phyloP scores from a whole-genome alignment of 2,888 invertebrate species.

The Diplolepis rosae region DNA sequence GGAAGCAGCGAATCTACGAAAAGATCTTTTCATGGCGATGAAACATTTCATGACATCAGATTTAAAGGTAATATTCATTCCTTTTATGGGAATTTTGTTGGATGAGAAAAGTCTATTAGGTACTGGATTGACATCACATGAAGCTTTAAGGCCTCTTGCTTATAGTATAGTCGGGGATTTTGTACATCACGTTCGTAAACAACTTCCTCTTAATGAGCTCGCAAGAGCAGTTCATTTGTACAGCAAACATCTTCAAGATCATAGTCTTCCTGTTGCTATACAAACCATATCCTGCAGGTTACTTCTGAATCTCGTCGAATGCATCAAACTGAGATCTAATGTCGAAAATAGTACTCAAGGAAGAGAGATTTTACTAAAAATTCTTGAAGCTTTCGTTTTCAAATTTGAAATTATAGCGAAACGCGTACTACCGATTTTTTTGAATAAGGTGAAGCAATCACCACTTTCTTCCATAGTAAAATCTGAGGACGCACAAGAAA shows the following conservation, averaged over 20 bases:
- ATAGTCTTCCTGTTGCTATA: slow-evolving; percentile 92
- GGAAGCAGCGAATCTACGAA: slow-evolving; percentile 94
- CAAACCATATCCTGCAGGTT: slow-evolving; percentile 99
- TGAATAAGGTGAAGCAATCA: slow-evolving; percentile 86
- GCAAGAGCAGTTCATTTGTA: slow-evolving; percentile 94
- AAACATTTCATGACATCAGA: slow-evolving; percentile 97
- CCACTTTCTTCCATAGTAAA: slow-evolving; percentile 74
- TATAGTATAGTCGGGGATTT: slow-evolving; percentile 98
- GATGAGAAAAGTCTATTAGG: slow-evolving; percentile 96
- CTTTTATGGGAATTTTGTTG: slow-evolving; percentile 94
- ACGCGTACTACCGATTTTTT: slow-evolving; percentile 89
- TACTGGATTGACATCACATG: slow-evolving; percentile 96
- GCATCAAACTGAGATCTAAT: slow-evolving; percentile 89
- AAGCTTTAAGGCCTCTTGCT: slow-evolving; percentile 93
- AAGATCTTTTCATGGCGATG: slow-evolving; percentile 95
- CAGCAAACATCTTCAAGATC: slow-evolving; percentile 97
- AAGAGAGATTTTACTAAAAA: slow-evolving; percentile 90
- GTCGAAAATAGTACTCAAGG: slow-evolving; percentile 82
- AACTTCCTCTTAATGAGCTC: slow-evolving; percentile 87
- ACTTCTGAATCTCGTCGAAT: slow-evolving; percentile 95
- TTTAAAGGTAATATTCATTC: slow-evolving; percentile 92
- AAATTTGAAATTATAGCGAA: slow-evolving; percentile 98
- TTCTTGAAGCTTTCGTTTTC: slow-evolving; percentile 95
- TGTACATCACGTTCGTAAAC: slow-evolving; percentile 95
- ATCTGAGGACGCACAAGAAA: slow-evolving; percentile 72